Evolutionary conservation across 2,888 invertebrate species (phyloP).

Genomic region (Lamproptera curius): DNA sequence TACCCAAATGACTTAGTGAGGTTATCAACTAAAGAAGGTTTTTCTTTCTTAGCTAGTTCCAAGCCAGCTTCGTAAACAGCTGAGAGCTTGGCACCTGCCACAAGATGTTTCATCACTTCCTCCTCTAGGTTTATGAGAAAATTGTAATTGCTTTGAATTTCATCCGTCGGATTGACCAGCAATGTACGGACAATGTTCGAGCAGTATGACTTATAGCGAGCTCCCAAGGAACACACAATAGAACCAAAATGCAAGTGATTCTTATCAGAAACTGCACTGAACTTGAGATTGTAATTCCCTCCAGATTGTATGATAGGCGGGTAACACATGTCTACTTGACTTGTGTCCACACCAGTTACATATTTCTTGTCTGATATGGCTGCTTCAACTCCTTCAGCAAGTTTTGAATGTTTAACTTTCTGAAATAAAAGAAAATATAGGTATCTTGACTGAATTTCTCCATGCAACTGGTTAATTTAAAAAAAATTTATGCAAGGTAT

Average conservation of each 20-base stretch:
- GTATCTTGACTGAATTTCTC: no score
- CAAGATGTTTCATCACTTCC: conserved; percentile 90
- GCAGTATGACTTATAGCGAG: conserved; percentile 98
- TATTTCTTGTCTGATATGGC: conserved; percentile 98
- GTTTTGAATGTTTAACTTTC: conserved; percentile 97
- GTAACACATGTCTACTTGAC: conserved; percentile 97
- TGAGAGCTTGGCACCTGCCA: conserved; percentile 89
- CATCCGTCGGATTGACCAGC: conserved; percentile 93
- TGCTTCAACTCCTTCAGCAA: conserved; percentile 96
- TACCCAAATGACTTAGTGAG: conserved; percentile 95
- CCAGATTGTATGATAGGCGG: conserved; percentile 99
- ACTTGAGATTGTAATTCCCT: conserved; percentile 97
- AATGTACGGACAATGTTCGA: conserved; percentile 98
- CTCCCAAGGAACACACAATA: conserved; percentile 96
- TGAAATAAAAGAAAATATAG: conserved; percentile 67
- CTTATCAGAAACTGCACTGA: conserved; percentile 96
- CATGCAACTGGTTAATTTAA: conserved; percentile 52
- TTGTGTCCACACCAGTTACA: conserved; percentile 92
- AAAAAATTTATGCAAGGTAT: no score
- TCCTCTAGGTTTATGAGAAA: conserved; percentile 94
- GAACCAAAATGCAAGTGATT: conserved; percentile 96
- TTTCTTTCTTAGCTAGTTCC: conserved; percentile 90
- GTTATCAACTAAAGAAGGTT: conserved; percentile 90
- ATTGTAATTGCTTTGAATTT: conserved; percentile 92
- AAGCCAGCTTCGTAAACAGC: conserved; percentile 92